These are phyloP conservation scores for Falco novaeseelandiae DNA, from an alignment of 2,797 vertebrate genomes.

Conservation along the genomic window DNA sequence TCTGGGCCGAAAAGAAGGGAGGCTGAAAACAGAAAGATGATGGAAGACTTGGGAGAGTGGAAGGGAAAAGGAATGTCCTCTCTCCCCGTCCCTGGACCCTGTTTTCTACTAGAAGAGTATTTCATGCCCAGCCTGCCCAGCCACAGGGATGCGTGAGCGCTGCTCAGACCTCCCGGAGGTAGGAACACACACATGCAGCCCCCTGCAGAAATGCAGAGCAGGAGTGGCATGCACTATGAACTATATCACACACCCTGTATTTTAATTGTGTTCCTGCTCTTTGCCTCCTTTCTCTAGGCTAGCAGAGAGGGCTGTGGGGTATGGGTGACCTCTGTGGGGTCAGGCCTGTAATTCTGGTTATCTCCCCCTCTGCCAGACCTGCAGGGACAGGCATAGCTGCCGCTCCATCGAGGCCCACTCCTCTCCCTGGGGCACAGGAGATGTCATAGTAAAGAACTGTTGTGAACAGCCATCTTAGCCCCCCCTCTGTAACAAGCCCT, in stretches of 20 bases:
- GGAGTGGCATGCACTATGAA: fast-evolving
- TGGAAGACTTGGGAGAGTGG: background rate
- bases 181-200: fast-evolving
- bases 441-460: background rate
- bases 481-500: background rate
- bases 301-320: background rate
- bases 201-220: background rate
- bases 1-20: background rate
- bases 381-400: background rate
- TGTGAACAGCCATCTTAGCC: background rate
- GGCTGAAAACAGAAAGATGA: background rate
- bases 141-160: fast-evolving
- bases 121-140: background rate
- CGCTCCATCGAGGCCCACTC: background rate
- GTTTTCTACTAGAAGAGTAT: background rate
- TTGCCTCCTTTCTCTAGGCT: background rate
- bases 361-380: background rate
- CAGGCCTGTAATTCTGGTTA: background rate
- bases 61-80: background rate
- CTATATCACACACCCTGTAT: background rate
- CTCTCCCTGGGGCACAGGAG: background rate
- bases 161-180: background rate
- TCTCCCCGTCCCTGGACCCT: background rate
- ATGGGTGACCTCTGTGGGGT: background rate
- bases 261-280: background rate